Conservation (phyloP, 2,113 vertebrate genomes). For the Clarias batrachus region DNA sequence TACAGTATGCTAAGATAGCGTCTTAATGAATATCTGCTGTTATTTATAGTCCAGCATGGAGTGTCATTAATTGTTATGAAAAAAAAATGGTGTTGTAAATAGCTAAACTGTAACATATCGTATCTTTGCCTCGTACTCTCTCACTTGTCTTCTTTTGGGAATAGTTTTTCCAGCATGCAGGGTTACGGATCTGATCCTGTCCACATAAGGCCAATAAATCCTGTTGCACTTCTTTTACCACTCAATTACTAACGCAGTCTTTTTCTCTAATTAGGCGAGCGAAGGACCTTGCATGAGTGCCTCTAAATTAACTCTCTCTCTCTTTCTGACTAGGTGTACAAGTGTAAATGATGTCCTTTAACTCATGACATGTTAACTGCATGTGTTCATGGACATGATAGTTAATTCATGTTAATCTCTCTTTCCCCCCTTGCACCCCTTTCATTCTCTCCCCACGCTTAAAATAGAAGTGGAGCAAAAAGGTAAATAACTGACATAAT, state of each 20-base stretch:
- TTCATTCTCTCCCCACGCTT: conserved; percentile 99
- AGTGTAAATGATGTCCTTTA: conserved; percentile 76
- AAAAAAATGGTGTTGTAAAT: not conserved
- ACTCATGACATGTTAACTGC: conserved; percentile 91
- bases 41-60: not conserved
- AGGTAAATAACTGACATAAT: conserved; percentile 98
- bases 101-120: not conserved
- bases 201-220: not conserved
- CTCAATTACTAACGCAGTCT: conserved; percentile 64
- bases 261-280: conserved; percentile 33
- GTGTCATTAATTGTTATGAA: not conserved
- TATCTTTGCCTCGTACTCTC: not conserved
- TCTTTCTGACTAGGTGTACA: conserved; percentile 80
- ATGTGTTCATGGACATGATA: conserved; percentile 88
- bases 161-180: conserved; percentile 3
- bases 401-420: conserved; percentile 99
- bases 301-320: conserved; percentile 58
- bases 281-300: not conserved
- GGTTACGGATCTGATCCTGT: not conserved
- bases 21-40: not conserved
- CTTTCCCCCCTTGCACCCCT: conserved; percentile 91
- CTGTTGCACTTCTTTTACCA: not conserved
- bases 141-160: conserved; percentile 36
- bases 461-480: conserved; percentile 99
- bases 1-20: not conserved